phyloP scores from a whole-genome alignment of 2,113 vertebrate species.

The Labeo rohita region DNA sequence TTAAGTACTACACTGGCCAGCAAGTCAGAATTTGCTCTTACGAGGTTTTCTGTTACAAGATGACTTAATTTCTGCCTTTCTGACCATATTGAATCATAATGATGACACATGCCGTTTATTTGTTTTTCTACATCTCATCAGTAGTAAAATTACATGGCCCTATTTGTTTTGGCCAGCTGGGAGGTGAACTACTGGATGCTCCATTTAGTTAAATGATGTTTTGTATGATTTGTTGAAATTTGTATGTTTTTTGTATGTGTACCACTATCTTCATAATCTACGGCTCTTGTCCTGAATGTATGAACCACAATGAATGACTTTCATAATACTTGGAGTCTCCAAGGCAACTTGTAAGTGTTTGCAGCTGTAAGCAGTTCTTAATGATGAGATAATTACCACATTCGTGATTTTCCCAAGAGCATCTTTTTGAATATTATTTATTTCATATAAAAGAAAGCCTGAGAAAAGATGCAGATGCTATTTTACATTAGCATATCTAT shows the following conservation, averaged over 20 bases:
- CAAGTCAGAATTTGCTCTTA: not conserved
- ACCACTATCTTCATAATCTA: not conserved
- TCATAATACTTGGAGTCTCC: constrained; percentile 47
- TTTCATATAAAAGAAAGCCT: constrained; percentile 36
- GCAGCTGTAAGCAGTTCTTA: constrained; percentile 56
- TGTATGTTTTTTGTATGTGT: not conserved
- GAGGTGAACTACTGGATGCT: not conserved
- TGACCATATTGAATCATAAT: not conserved
- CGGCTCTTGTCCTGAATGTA: constrained; percentile 22
- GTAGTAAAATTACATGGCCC: not conserved
- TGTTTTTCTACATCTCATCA: not conserved
- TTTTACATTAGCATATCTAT: not conserved
- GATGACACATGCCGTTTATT: not conserved
- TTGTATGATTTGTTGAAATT: not conserved
- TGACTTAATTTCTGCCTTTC: not conserved
- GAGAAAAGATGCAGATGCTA: constrained; percentile 20
- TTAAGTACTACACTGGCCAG: not conserved
- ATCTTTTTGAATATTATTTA: constrained; percentile 12
- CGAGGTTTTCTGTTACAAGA: not conserved
- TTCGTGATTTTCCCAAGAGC: constrained; percentile 49
- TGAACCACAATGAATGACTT: constrained; percentile 36
- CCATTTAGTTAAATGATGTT: not conserved
- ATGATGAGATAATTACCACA: constrained; percentile 55
- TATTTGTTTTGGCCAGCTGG: not conserved
- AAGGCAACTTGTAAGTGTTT: constrained; percentile 55